These are phyloP conservation scores for Nomada flava DNA, from an alignment of 2,888 invertebrate genomes.

Conservation along the genomic window DNA sequence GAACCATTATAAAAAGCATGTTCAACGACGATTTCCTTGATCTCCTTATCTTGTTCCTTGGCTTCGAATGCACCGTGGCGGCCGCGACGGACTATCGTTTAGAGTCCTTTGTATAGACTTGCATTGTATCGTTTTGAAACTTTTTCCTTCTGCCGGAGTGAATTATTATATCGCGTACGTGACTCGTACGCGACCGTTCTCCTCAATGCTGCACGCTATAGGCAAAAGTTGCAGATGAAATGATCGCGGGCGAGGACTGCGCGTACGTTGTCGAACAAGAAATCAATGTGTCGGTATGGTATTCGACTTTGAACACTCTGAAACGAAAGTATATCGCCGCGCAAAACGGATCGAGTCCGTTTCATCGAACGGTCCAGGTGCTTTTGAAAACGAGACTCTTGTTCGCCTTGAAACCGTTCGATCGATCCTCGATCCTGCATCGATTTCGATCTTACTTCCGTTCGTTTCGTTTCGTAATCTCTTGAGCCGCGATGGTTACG, in stretches of 20 bases:
- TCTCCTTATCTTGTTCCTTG: conserved; percentile 21
- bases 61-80: conserved; percentile 46
- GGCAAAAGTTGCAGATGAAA: conserved; percentile 8
- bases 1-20: conserved; percentile 1
- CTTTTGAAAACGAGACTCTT: too few relatives aligned
- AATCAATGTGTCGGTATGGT: too few relatives aligned
- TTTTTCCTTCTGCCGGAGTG: conserved; percentile 25
- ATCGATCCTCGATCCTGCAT: background rate
- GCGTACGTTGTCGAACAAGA: background rate
- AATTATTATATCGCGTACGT: conserved; percentile 11
- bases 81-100: conserved; percentile 64
- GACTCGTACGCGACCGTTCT: background rate
- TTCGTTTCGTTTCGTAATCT: conserved; percentile 10
- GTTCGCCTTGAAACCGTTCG: too few relatives aligned
- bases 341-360: too few relatives aligned
- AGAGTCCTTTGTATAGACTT: conserved; percentile 73
- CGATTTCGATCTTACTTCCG: background rate
- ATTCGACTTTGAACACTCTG: too few relatives aligned
- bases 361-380: too few relatives aligned
- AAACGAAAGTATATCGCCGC: too few relatives aligned
- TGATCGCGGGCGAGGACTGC: background rate
- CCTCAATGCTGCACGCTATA: too few relatives aligned
- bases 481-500: conserved; percentile 25
- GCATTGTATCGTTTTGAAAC: conserved; percentile 54
- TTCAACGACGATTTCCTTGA: background rate